phyloP scores from a whole-genome alignment of 2,888 invertebrate genomes.

The Eristalis intricaria region DNA sequence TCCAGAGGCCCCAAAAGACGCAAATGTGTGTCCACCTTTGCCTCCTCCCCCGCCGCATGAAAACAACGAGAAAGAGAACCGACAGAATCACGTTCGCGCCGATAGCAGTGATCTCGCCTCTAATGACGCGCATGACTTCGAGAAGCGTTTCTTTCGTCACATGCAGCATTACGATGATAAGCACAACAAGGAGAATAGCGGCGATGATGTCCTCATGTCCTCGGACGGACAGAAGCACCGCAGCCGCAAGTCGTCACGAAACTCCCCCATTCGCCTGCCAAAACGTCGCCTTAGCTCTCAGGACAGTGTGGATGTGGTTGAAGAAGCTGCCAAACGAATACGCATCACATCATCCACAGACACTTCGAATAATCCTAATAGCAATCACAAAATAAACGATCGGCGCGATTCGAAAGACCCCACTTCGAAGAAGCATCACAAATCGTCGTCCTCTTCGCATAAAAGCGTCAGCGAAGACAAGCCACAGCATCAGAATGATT shows the following conservation, averaged over 20 bases:
- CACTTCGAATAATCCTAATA: slow-evolving; percentile 79
- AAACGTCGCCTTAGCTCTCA: slow-evolving; percentile 91
- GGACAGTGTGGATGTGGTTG: slow-evolving; percentile 82
- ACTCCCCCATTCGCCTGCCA: slow-evolving; percentile 78
- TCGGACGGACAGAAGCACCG: slow-evolving; percentile 73
- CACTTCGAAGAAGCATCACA: slow-evolving; percentile 73
- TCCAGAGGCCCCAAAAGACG: slow-evolving; percentile 46
- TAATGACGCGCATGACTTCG: slow-evolving; percentile 51
- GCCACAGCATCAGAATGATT: slow-evolving; percentile 60
- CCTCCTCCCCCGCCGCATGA: slow-evolving; percentile 48
- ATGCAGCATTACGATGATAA: slow-evolving; percentile 73
- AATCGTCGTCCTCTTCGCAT: slow-evolving; percentile 47
- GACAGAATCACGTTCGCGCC: slow-evolving; percentile 56
- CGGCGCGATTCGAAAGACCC: slow-evolving; percentile 88
- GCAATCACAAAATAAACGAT: slow-evolving; percentile 82
- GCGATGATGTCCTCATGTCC: slow-evolving; percentile 55
- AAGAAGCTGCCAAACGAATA: slow-evolving; percentile 78
- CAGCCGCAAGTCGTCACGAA: slow-evolving; percentile 77
- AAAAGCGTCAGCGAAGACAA: slow-evolving; percentile 69
- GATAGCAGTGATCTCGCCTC: slow-evolving; percentile 61
- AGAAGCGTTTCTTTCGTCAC: slow-evolving; percentile 69
- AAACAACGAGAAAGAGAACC: slow-evolving; percentile 62
- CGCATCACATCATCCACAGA: slow-evolving; percentile 75
- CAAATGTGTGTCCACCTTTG: slow-evolving; percentile 3
- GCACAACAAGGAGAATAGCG: slow-evolving; percentile 75